Percentiles rank a stretch among this genome's conserved stretches.
phyloP scores from a whole-genome alignment of 2,113 vertebrate genomes.

The Toxostoma redivivum region DNA sequence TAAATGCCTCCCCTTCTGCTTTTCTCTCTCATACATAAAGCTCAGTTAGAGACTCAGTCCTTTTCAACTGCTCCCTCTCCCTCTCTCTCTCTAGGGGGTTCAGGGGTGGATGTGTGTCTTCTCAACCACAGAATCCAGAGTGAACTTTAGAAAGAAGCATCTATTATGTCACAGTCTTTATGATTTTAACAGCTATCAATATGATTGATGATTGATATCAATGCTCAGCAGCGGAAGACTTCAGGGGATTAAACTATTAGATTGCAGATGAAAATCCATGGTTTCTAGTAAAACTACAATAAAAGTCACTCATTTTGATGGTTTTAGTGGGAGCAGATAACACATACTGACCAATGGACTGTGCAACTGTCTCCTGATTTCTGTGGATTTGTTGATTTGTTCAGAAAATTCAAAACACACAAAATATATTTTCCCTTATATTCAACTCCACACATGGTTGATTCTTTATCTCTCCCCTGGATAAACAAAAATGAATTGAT shows the following conservation, averaged over 20 bases:
- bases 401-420: neutral
- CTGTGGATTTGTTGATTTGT: neutral
- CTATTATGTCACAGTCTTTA: neutral
- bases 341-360: neutral
- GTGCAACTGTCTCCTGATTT: neutral
- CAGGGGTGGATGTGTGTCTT: neutral
- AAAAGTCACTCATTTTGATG: neutral
- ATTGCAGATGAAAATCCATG: neutral
- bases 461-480: neutral
- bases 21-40: neutral
- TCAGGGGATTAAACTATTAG: neutral
- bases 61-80: neutral
- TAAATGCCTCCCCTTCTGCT: neutral
- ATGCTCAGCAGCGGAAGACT: neutral
- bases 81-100: neutral
- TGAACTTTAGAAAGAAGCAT: neutral
- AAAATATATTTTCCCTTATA: neutral
- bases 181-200: neutral
- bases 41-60: neutral
- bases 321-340: neutral
- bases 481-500: neutral
- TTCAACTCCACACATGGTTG: neutral
- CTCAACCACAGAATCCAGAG: neutral
- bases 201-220: neutral
- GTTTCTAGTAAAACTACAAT: neutral